phyloP scores from a whole-genome alignment of 2,113 vertebrate species.

The Paratilapia polleni region DNA sequence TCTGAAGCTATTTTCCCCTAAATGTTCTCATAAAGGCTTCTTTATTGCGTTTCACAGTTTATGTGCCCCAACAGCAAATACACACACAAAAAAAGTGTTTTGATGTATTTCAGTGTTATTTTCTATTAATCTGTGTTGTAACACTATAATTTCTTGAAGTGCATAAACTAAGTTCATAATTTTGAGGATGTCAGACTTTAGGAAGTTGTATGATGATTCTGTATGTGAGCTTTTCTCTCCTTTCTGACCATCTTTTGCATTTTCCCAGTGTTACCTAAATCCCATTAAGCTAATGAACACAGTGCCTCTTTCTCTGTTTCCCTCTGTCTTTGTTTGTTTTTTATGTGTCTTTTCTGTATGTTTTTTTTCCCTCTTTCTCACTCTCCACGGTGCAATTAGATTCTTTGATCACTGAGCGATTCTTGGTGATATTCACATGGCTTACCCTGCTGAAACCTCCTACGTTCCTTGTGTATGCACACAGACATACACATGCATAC shows the following conservation, averaged over 20 bases:
- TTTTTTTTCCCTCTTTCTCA: background rate
- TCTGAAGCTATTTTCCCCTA: background rate
- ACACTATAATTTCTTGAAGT: background rate
- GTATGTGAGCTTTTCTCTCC: background rate
- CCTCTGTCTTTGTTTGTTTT: background rate
- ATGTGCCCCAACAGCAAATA: background rate
- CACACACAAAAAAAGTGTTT: background rate
- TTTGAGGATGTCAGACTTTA: background rate
- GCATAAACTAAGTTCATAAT: background rate
- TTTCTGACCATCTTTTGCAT: background rate
- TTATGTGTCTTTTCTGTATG: background rate
- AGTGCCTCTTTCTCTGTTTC: background rate
- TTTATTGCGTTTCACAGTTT: background rate
- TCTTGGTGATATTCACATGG: constrained; percentile 41
- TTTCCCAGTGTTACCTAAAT: background rate
- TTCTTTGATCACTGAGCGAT: constrained; percentile 39
- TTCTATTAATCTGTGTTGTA: background rate
- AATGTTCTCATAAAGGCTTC: background rate
- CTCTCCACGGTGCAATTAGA: constrained; percentile 21
- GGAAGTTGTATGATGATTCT: constrained; percentile 3
- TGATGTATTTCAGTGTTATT: background rate
- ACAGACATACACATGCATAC: background rate
- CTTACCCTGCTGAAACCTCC: constrained; percentile 57
- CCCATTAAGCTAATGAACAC: background rate
- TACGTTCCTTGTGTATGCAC: constrained; percentile 28